Evolutionary conservation across 2,797 vertebrate species (phyloP), one percentile per base, ranked within the genome.

Genomic region (Peromyscus eremicus): DNA sequence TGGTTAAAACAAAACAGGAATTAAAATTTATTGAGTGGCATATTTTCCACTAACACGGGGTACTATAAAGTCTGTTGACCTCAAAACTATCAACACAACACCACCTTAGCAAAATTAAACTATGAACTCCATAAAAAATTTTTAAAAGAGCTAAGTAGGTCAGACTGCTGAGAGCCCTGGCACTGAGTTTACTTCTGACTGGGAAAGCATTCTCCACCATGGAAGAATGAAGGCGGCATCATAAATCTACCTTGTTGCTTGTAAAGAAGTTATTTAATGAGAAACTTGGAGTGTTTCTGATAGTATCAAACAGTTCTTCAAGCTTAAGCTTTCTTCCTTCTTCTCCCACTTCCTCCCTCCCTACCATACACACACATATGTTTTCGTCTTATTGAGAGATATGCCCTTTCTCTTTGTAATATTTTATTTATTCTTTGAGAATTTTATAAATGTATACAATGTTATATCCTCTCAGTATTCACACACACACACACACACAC

Each of bases 101-200:
- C 32, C 77, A 86, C 92, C 75, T 88, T 52, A 60, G 49, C 37
- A 94, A 76, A 95, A 96, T 88, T 85, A 86, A 95, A 82, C 80
- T 84, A 96, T 11, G 88, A 95, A 86, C 14, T 2, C 13, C 68
- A 64, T 88, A 46, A 85, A 86, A 64, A 79, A 37, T 16, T 8
- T 60, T 84, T 76, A 43, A n/a, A 5, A 52, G 34, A 94, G 95
- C 88, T 96, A 98, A 97, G 82, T 97, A 96, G 93, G 97, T 97
- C 96, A 98, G 91, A 90, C 80, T 85, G 43, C 94, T 87, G 86
- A 95, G 16, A 94, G 29, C 25, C 21, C 75, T 96, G 95, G 94
- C 94, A 85, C 9, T 89, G 29, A 88, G 37, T 46, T 94, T 89
- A 49, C 84, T 96, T 97, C 49, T 90, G 46, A 82, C 92, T 95